phyloP scores from a whole-genome alignment of 2,888 invertebrate genomes.

The Folsomia candida region DNA sequence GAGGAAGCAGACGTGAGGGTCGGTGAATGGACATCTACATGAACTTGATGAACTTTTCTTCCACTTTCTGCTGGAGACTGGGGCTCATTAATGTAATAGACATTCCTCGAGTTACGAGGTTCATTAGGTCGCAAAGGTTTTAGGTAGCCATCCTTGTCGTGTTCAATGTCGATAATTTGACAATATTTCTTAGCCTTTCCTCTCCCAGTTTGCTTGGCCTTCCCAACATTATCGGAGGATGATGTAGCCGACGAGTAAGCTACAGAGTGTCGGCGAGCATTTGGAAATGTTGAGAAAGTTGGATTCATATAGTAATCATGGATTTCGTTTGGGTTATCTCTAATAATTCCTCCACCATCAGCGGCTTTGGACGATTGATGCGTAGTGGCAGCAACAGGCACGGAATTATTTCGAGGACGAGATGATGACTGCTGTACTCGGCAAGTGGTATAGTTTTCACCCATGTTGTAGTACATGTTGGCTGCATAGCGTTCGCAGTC shows the following conservation, averaged over 20 bases:
- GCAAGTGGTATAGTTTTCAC: conserved; percentile 32
- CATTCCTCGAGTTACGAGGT: conserved; percentile 39
- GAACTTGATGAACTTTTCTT: conserved; percentile 42
- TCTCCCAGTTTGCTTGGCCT: not conserved
- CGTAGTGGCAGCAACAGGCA: conserved; percentile 15
- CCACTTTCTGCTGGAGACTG: conserved; percentile 14
- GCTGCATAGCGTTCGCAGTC: conserved; percentile 45
- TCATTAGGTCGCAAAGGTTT: conserved; percentile 39
- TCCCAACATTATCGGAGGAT: conserved; percentile 17
- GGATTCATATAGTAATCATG: conserved; percentile 44
- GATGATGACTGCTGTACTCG: conserved; percentile 22
- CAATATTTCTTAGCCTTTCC: conserved; percentile 1
- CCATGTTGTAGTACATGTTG: conserved; percentile 48
- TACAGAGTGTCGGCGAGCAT: conserved; percentile 43
- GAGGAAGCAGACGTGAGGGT: conserved; percentile 21
- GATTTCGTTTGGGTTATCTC: conserved; percentile 26
- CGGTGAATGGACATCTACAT: conserved; percentile 46
- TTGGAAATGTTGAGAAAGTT: conserved; percentile 47
- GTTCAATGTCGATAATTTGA: conserved; percentile 12
- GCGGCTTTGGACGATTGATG: not conserved
- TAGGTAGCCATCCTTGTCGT: conserved; percentile 47
- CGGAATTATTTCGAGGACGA: conserved; percentile 29
- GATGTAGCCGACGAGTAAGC: conserved; percentile 35
- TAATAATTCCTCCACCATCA: not conserved
- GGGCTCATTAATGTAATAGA: conserved; percentile 40